Percentiles rank a stretch among this genome's conserved stretches.
phyloP scores from a whole-genome alignment of 2,797 vertebrate genomes.

The Buceros bicornis region DNA sequence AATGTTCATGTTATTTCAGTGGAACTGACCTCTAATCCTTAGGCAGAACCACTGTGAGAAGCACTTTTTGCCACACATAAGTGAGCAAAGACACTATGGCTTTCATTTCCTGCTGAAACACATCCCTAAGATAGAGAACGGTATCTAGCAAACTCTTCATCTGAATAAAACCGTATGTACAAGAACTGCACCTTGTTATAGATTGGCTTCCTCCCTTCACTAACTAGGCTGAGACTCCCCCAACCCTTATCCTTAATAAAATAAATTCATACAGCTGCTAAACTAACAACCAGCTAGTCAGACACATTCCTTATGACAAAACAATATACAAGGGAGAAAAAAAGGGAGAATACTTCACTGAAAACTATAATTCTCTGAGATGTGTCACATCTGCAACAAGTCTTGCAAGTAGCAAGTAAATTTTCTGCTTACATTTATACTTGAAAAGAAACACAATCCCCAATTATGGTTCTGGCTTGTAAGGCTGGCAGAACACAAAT shows the following conservation, averaged over 20 bases:
- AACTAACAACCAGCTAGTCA: not conserved
- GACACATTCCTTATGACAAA: not conserved
- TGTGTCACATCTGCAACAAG: not conserved
- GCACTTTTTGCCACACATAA: rapidly evolving
- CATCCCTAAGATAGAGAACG: not conserved
- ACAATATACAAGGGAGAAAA: not conserved
- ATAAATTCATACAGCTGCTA: not conserved
- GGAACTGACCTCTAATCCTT: not conserved
- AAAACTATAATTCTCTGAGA: not conserved
- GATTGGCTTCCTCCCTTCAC: not conserved
- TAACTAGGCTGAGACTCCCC: not conserved
- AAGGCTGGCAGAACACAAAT: not conserved
- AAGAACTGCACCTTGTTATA: not conserved
- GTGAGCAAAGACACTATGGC: not conserved
- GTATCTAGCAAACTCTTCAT: not conserved
- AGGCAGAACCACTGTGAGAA: not conserved
- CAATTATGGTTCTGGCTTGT: not conserved
- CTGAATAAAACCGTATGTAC: rapidly evolving
- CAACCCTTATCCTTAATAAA: not conserved
- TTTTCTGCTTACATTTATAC: not conserved
- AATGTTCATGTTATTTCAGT: not conserved
- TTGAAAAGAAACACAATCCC: not conserved
- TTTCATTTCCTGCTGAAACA: not conserved
- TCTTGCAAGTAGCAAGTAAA: not conserved
- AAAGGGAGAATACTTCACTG: not conserved